Evolutionary conservation across 2,113 vertebrate species (phyloP).

Genomic region (Spermophilus dauricus): DNA sequence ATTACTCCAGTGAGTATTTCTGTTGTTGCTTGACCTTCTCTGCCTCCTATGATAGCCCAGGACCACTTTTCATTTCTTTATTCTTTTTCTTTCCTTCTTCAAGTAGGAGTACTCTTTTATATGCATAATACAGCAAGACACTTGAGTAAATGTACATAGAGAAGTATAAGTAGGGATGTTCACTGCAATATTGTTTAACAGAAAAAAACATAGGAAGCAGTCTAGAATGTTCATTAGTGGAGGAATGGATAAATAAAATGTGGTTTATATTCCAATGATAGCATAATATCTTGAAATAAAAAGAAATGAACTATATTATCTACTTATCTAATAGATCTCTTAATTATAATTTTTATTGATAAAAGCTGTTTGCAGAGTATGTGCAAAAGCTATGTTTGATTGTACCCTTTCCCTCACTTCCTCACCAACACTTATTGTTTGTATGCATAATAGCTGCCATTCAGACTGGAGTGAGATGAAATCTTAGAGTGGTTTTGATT

Average conservation of each 20-base stretch:
- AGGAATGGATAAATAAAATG: no score
- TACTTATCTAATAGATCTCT: not conserved
- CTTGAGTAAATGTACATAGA: not conserved
- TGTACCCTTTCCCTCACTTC: no score
- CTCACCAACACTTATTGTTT: no score
- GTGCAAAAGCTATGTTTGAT: not conserved
- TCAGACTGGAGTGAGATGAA: no score
- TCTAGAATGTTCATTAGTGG: not conserved
- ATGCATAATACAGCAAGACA: not conserved
- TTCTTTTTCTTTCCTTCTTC: conserved; percentile 4
- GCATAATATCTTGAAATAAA: not conserved
- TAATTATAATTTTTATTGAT: conserved; percentile 35
- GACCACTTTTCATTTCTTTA: not conserved
- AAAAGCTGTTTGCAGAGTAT: not conserved
- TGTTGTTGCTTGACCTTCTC: not conserved
- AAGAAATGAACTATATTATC: not conserved
- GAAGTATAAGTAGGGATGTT: not conserved
- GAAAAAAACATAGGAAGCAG: not conserved
- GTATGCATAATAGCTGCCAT: no score
- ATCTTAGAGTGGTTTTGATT: no score
- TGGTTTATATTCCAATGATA: not conserved
- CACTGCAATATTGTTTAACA: not conserved
- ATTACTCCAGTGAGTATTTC: not conserved
- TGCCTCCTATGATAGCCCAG: not conserved
- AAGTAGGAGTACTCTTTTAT: not conserved